Base-by-base conservation (phyloP, 1,140 invertebrate species). In the Polypedilum vanderplanki region DNA sequence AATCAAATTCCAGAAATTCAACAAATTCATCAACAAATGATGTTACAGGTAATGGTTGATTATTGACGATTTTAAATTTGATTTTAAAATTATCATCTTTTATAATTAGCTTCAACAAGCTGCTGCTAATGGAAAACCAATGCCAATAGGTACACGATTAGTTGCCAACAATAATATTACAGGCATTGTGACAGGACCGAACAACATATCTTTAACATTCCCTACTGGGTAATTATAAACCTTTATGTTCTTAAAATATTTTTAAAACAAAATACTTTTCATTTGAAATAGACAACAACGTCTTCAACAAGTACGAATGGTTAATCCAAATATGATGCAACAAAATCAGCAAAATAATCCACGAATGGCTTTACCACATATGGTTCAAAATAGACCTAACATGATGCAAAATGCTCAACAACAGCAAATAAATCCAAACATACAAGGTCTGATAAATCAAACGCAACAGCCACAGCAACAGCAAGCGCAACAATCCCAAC, bases 141-240 rank as follows among this genome's bases (percentile, higher is more conserved):
- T 87, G 81, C 79, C 81, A 17, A 85, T 85, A 1, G 86, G 86
- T 18, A 85, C 85, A 3, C 82, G 83, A 75, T 78, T 87, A n/a
- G 77, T 86, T 75, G 84, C 85, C 3, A 81, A 82, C 0, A 86
- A 87, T 77, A 86, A 85, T 12, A 83, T 85, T 3, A 79, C 87
- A 22, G 86, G 86, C 9, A 83, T 86, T 24, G 85, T 87, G 7
- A 85, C 84, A 5, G 83, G 84, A 0, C 86, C 85, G 17, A 87
- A 87, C 75, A 85, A 82, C 2, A 83, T 87, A 10, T 85, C 85
- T 8, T 82, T 87, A 12, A 85, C 85, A 74, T 84, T 86, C 78
- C 85, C 85, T 4, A 83, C 33, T 46, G 41, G 40, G 20, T 40
- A 18, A 41, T n/a, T n/a, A n/a, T n/a, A n/a, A n/a, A n/a, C n/a